These are phyloP conservation scores for Desmophyllum pertusum DNA, from an alignment of 92 coral and sea anemone genomes.

Conservation along the genomic window DNA sequence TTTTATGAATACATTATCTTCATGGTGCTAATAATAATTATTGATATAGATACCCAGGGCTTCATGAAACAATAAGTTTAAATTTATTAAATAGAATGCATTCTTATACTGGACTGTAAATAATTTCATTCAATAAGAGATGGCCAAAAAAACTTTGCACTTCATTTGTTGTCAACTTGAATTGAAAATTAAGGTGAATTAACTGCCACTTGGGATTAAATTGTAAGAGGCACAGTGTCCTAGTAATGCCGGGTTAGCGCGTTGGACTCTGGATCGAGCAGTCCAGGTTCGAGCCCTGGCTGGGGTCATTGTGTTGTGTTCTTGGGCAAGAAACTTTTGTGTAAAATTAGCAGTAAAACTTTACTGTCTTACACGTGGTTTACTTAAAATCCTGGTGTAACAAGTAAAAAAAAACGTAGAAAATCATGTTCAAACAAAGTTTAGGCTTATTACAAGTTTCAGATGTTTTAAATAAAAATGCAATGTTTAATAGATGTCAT, in stretches of 20 bases:
- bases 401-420: too few relatives aligned
- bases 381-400: too few relatives aligned
- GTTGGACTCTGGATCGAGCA: too few relatives aligned
- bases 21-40: neutral
- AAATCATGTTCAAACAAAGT: neutral
- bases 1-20: slow-evolving; percentile 17
- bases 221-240: neutral
- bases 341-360: too few relatives aligned
- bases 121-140: neutral
- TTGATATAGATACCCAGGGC: neutral
- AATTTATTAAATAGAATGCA: neutral
- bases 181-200: neutral
- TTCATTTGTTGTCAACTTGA: neutral
- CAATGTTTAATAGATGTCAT: too few relatives aligned
- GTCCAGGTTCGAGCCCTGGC: too few relatives aligned
- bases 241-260: too few relatives aligned
- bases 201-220: neutral
- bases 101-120: slow-evolving; percentile 11
- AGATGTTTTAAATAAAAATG: too few relatives aligned
- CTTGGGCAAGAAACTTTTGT: too few relatives aligned
- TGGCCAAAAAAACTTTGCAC: neutral
- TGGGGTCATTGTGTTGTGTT: too few relatives aligned
- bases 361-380: too few relatives aligned
- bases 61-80: neutral
- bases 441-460: too few relatives aligned